These are phyloP conservation scores for Florisuga fusca DNA, from an alignment of 2,797 vertebrate species.

Conservation along the genomic window DNA sequence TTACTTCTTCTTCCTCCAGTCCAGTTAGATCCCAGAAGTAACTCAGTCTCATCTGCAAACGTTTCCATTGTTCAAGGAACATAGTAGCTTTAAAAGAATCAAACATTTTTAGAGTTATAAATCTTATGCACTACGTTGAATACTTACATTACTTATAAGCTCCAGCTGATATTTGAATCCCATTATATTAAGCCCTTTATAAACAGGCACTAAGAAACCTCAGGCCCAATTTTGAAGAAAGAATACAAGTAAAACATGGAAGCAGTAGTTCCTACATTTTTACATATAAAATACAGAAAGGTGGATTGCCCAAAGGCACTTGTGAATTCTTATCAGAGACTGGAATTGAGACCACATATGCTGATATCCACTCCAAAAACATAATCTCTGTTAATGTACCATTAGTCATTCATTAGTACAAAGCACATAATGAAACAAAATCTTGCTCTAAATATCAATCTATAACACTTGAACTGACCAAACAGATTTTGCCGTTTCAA, in stretches of 20 bases:
- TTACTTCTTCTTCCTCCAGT: conserved; percentile 95
- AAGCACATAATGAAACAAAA: neutral
- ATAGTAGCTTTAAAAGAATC: conserved; percentile 86
- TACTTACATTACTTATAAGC: neutral
- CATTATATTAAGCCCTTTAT: neutral
- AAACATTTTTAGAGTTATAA: neutral
- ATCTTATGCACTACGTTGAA: neutral
- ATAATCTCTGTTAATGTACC: neutral
- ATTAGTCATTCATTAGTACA: neutral
- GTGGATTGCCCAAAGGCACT: neutral
- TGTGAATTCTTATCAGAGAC: neutral
- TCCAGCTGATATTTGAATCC: neutral
- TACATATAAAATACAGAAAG: neutral
- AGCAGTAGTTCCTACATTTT: neutral
- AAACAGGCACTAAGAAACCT: neutral
- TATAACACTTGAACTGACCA: neutral
- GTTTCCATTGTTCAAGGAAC: conserved; percentile 98
- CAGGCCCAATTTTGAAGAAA: neutral
- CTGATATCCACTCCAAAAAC: neutral
- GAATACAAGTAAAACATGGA: neutral
- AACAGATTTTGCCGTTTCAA: neutral
- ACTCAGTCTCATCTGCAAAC: conserved; percentile 92
- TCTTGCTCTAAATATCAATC: neutral
- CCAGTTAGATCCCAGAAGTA: conserved; percentile 96
- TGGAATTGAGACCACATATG: neutral